Conservation (phyloP, 1,140 invertebrate genomes). For the Parasteatoda tepidariorum region DNA sequence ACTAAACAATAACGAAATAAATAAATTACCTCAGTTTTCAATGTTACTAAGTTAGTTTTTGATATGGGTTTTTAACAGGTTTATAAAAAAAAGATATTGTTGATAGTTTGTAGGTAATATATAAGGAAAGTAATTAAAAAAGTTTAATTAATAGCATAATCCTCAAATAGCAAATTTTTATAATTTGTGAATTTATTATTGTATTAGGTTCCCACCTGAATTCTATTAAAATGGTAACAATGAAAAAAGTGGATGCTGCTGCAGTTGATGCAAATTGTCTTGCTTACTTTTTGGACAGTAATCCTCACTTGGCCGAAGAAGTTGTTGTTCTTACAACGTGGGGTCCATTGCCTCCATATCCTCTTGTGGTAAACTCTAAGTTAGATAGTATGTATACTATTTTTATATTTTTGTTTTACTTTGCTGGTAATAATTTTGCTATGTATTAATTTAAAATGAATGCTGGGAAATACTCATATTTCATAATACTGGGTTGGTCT, state of each 20-base stretch:
- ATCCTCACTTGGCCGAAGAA: slow-evolving; percentile 72
- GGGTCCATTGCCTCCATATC: slow-evolving; percentile 74
- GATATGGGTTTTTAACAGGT: too few species aligned
- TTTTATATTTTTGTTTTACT: neutral
- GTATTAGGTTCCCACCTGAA: slow-evolving; percentile 73
- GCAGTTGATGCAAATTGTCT: slow-evolving; percentile 75
- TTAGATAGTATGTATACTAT: slow-evolving; percentile 70
- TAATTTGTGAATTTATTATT: slow-evolving; percentile 63
- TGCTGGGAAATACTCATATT: neutral
- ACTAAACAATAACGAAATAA: too few species aligned
- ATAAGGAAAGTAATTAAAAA: too few species aligned
- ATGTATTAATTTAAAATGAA: neutral
- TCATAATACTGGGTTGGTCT: neutral
- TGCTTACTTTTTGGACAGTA: slow-evolving; percentile 71
- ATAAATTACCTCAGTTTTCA: too few species aligned
- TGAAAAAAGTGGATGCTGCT: slow-evolving; percentile 74
- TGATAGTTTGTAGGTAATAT: slow-evolving; percentile 69
- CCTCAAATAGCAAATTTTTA: too few species aligned
- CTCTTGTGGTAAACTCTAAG: slow-evolving; percentile 73
- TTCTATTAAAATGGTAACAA: slow-evolving; percentile 74
- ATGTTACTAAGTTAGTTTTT: too few species aligned
- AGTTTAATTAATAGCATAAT: too few species aligned
- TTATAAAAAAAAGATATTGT: neutral
- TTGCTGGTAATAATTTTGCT: neutral
- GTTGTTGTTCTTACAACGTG: slow-evolving; percentile 73